These are phyloP conservation scores for Pinna nobilis DNA, from an alignment of 1,140 invertebrate genomes.

Conservation along the genomic window DNA sequence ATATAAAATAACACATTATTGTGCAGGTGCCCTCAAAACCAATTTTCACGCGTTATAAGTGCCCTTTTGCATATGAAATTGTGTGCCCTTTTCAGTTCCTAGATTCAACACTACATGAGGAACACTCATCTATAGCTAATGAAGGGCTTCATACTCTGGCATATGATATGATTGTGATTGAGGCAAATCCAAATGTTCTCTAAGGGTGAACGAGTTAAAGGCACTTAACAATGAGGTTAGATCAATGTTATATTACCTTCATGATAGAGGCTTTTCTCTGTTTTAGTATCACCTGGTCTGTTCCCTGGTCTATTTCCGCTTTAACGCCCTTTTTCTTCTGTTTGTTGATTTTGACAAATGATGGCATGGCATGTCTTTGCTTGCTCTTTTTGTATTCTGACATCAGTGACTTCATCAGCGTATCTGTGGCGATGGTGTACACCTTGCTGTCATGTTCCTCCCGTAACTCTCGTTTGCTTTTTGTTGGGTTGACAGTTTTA, in stretches of 20 bases:
- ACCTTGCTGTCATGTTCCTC: slow-evolving; percentile 72
- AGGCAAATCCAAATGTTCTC: no score
- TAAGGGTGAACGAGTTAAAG: no score
- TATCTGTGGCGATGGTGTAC: slow-evolving; percentile 76
- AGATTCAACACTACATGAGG: no score
- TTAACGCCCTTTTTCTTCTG: slow-evolving; percentile 43
- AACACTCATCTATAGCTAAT: no score
- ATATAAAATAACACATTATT: no score
- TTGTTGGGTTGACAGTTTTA: slow-evolving; percentile 15
- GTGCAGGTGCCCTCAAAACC: no score
- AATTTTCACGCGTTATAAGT: no score
- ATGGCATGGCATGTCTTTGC: slow-evolving; percentile 78
- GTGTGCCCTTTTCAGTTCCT: no score
- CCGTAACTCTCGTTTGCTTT: slow-evolving; percentile 65
- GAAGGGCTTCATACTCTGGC: no score
- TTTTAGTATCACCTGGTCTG: slow-evolving; percentile 63
- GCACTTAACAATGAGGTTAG: no score
- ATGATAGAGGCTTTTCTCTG: slow-evolving; percentile 85
- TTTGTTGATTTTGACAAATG: slow-evolving; percentile 59
- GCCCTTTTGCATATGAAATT: no score
- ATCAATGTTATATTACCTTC: slow-evolving; percentile 81
- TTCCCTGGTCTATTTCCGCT: slow-evolving; percentile 41
- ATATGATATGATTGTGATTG: no score
- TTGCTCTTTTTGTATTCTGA: slow-evolving; percentile 81
- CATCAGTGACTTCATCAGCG: slow-evolving; percentile 77